Percentiles rank a stretch among this genome's conserved stretches.
Conservation (phyloP, 2,113 vertebrate genomes). For the Epinephelus moara region DNA sequence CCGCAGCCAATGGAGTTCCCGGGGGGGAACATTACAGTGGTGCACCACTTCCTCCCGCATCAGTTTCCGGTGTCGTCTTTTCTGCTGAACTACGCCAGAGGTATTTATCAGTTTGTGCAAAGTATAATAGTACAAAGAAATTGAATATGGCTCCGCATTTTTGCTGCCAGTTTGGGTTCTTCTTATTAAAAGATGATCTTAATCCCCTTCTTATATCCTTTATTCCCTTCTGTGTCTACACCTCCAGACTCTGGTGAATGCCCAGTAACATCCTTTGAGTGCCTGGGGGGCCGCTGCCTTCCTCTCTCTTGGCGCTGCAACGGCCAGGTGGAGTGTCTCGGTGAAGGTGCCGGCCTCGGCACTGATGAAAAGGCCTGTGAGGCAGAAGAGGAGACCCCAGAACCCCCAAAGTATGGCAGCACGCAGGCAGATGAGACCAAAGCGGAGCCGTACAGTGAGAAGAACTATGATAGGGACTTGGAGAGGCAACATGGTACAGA, state of each 20-base stretch:
- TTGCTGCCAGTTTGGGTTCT: background rate
- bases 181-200: rapidly evolving
- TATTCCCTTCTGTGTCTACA: background rate
- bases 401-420: background rate
- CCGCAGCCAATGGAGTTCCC: conserved; percentile 79
- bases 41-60: conserved; percentile 80
- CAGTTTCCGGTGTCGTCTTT: conserved; percentile 78
- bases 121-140: background rate
- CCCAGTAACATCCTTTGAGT: conserved; percentile 70
- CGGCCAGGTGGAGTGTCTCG: conserved; percentile 85
- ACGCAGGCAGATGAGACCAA: background rate
- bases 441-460: background rate
- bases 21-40: conserved; percentile 84
- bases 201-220: background rate
- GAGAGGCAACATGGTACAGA: background rate
- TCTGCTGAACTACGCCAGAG: conserved; percentile 81
- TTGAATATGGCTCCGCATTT: background rate
- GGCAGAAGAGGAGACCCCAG: background rate
- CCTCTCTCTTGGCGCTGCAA: conserved; percentile 87
- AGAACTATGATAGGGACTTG: background rate
- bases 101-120: conserved; percentile 49
- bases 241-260: conserved; percentile 73
- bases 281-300: conserved; percentile 81
- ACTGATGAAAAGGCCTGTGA: conserved; percentile 80
- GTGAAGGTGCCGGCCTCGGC: conserved; percentile 77